Base-by-base conservation (phyloP, 2,888 invertebrate species). In the Andrena praecox region DNA sequence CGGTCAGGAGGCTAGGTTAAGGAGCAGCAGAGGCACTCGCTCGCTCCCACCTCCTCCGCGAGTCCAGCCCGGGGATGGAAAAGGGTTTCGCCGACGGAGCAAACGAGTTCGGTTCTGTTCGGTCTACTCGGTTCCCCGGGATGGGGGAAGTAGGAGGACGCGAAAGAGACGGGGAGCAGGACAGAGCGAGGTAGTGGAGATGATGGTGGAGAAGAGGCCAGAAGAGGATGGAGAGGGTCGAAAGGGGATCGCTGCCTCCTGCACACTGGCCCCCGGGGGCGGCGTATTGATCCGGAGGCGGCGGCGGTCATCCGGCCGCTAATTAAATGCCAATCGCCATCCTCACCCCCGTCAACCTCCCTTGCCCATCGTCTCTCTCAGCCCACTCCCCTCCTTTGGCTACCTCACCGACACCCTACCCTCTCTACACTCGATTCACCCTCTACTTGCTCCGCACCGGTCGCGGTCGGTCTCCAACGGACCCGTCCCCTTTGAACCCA, bases 241-340 rank as follows among this genome's bases (percentile, higher is more conserved):
- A 86, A 89, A 84, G 89, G 87, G 89, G 88, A 88, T 90, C 85
- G 89, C 92, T 93, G 93, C 93, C 93, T 92, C 91, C 89, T 92
- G 93, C 92, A 93, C 91, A 91, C 92, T 92, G 91, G 91, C 92
- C 93, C 87, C 91, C 92, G 90, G 92, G 92, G 93, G 91, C 91
- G 91, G 91, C 90, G 93, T 94, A 94, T 94, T 93, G 94, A 93
- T 93, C 94, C 93, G 91, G 93, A 93, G 93, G 93, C 93, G 93
- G 93, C 91, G 90, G 92, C 92, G 93, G 94, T 93, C 94, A 93
- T 93, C 93, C 93, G 91, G 93, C 92, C 93, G 93, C 93, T 93
- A 93, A 93, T 94, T 93, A 93, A 93, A 93, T 93, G 94, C 94
- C 94, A 94, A 94, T 94, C 93, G 94, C 92, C 92, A 88, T 91